Conservation (phyloP, 2,113 vertebrate genomes). For the Formicarius rufipectus region DNA sequence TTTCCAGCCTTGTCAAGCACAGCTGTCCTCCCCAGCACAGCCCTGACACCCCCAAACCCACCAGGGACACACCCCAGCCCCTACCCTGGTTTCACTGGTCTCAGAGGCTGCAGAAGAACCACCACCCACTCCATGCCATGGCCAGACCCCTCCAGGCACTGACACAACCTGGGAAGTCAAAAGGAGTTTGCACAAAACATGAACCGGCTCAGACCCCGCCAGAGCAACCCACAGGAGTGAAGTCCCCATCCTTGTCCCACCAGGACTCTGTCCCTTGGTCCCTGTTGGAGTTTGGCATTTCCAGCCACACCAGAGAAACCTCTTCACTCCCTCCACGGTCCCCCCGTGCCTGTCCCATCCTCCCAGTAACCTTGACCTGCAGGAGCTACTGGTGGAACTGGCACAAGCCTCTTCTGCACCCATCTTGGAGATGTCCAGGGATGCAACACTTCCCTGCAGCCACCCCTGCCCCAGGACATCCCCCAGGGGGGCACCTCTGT, state of each 20-base stretch:
- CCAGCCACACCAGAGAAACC: neutral
- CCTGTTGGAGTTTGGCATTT: neutral
- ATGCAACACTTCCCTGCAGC: neutral
- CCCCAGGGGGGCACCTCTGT: neutral
- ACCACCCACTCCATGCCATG: accelerated
- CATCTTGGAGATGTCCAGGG: accelerated
- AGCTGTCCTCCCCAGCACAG: neutral
- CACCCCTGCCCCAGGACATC: neutral
- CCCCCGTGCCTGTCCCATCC: accelerated
- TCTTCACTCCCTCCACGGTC: accelerated
- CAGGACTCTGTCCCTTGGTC: neutral
- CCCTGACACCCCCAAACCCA: neutral
- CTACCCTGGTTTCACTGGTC: accelerated
- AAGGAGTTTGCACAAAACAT: slow-evolving; percentile 16
- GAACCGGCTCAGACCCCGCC: slow-evolving; percentile 1
- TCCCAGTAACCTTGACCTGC: neutral
- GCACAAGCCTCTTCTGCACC: neutral
- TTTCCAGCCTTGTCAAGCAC: neutral
- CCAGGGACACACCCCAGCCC: neutral
- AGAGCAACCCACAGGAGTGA: slow-evolving; percentile 30
- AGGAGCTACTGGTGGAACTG: neutral
- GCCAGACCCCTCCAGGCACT: neutral
- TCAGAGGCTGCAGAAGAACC: neutral
- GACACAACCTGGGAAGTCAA: neutral
- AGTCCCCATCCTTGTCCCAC: neutral